phyloP scores from a whole-genome alignment of 1,140 invertebrate species.

The Coptotermes formosanus region DNA sequence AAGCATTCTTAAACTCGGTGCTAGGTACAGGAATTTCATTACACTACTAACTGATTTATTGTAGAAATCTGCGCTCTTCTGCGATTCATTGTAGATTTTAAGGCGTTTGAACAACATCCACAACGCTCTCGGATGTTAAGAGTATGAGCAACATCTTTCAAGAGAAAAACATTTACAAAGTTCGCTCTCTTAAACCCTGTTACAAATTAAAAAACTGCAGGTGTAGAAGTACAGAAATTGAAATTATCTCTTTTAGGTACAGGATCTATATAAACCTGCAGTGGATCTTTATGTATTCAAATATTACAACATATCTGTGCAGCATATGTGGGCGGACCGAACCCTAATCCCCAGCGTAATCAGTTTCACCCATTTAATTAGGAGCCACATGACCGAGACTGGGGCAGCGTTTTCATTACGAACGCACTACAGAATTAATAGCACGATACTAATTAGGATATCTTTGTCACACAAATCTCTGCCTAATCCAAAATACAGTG shows the following conservation, averaged over 20 bases:
- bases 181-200: neutral
- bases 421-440: too few species aligned
- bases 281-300: neutral
- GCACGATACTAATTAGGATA: too few species aligned
- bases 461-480: too few species aligned
- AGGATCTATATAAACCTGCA: neutral
- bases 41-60: too few species aligned
- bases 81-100: neutral
- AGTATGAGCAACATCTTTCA: neutral
- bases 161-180: neutral
- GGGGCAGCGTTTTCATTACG: too few species aligned
- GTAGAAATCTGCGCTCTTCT: too few species aligned
- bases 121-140: too few species aligned
- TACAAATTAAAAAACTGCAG: neutral
- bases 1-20: too few species aligned
- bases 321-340: neutral
- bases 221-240: neutral
- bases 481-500: too few species aligned
- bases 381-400: neutral
- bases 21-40: too few species aligned
- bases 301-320: neutral
- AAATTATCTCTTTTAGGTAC: neutral
- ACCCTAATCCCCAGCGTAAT: neutral
- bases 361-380: neutral
- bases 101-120: neutral